Evolutionary conservation across 2,113 vertebrate species (phyloP).

Genomic region (Psammodynastes pulverulentus): DNA sequence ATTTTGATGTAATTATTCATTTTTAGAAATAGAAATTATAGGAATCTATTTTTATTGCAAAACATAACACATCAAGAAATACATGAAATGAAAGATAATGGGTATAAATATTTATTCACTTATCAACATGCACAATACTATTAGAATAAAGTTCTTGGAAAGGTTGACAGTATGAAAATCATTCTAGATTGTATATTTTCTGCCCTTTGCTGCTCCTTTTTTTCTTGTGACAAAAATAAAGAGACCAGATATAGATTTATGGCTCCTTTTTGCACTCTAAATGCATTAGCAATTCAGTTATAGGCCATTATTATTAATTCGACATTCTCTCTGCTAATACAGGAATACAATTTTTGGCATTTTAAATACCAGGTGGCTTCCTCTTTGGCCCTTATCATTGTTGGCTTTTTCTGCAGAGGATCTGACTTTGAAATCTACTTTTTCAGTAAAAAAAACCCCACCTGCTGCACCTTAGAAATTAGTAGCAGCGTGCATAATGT

Average conservation of each 20-base stretch:
- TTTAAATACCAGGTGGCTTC: slow-evolving; percentile 50
- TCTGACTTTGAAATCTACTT: slow-evolving; percentile 52
- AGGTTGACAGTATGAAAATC: not conserved
- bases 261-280: slow-evolving; percentile 14
- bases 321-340: not conserved
- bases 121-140: not conserved
- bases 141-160: not conserved
- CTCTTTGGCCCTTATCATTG: not conserved
- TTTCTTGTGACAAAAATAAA: not conserved
- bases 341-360: slow-evolving; percentile 15
- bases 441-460: slow-evolving; percentile 45
- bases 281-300: slow-evolving; percentile 23
- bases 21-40: not conserved
- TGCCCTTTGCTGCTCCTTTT: not conserved
- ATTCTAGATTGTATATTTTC: not conserved
- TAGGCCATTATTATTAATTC: not conserved
- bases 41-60: not conserved
- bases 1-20: not conserved
- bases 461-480: slow-evolving; percentile 64
- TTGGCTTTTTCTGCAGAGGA: slow-evolving; percentile 43
- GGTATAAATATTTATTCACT: not conserved
- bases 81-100: not conserved
- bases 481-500: slow-evolving; percentile 51
- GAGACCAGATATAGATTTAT: not conserved
- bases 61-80: not conserved